Conservation (phyloP, 2,113 vertebrate species). For the Indicator indicator region DNA sequence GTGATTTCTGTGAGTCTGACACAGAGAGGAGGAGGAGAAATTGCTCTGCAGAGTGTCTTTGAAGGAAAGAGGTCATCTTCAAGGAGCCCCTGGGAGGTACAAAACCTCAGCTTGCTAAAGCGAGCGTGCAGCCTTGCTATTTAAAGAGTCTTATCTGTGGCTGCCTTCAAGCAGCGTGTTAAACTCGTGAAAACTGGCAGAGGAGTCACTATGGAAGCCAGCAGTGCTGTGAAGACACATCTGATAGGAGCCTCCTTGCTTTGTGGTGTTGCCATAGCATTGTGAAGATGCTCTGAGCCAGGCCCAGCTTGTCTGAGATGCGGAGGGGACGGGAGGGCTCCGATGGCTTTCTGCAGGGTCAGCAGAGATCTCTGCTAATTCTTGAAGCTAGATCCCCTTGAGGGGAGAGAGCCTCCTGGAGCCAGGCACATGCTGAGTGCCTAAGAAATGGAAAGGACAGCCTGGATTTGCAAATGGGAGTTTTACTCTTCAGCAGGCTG, state of each 20-base stretch:
- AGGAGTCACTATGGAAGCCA: background rate
- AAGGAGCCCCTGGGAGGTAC: background rate
- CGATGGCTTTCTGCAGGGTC: background rate
- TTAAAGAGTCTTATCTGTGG: background rate
- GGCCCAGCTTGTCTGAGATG: background rate
- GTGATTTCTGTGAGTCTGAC: background rate
- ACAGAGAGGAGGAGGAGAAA: background rate
- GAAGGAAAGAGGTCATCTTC: background rate
- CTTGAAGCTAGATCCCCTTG: background rate
- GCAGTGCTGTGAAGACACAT: background rate
- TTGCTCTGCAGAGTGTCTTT: background rate
- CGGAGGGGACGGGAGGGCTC: background rate
- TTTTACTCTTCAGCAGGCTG: background rate
- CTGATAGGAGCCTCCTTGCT: background rate
- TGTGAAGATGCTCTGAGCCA: background rate
- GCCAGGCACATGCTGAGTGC: background rate
- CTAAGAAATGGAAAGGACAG: background rate
- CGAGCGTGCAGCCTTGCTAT: background rate
- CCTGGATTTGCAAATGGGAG: background rate
- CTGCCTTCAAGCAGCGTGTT: slow-evolving; percentile 16
- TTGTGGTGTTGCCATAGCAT: background rate
- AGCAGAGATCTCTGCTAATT: background rate
- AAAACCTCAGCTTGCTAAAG: background rate
- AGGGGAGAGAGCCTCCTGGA: background rate
- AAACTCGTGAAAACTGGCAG: background rate